A percentile compares a stretch with the other conserved stretches of the same genome.
Evolutionary conservation across 1,140 invertebrate species (phyloP).

Genomic region (Lasioglossum baleicum): DNA sequence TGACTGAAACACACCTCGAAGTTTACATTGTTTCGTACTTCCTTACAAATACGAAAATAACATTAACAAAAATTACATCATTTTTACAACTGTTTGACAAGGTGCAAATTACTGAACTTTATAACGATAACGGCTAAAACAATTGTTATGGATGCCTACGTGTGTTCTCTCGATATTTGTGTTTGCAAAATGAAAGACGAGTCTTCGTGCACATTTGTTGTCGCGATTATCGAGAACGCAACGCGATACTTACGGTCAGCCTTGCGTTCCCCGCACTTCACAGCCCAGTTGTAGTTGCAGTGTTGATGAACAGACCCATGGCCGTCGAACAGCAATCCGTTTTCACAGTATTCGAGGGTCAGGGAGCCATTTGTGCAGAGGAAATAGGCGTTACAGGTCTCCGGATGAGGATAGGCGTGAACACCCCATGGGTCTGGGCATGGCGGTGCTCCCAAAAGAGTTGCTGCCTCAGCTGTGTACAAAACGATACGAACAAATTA

Average conservation of each 20-base stretch:
- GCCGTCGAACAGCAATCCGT: constrained; percentile 94
- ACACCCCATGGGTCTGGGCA: constrained; percentile 87
- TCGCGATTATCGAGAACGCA: constrained; percentile 22
- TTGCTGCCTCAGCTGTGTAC: constrained; percentile 36
- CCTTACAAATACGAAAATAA: too few species aligned
- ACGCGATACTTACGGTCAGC: constrained; percentile 85
- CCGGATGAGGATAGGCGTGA: constrained; percentile 91
- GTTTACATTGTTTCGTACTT: too few species aligned
- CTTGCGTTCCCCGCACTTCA: constrained; percentile 91
- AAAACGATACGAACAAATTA: too few species aligned
- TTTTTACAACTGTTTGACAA: too few species aligned
- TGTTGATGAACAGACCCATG: constrained; percentile 93
- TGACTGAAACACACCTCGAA: too few species aligned
- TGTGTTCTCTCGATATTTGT: too few species aligned
- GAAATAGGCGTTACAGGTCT: constrained; percentile 92
- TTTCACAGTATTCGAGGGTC: constrained; percentile 93
- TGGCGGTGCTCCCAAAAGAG: constrained; percentile 72
- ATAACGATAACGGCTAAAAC: too few species aligned
- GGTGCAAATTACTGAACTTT: too few species aligned
- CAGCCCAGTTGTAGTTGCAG: constrained; percentile 96
- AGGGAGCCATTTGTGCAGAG: constrained; percentile 94
- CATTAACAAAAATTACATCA: too few species aligned
- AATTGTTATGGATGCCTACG: too few species aligned
- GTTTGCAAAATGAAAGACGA: background rate
- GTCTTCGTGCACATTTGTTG: constrained; percentile 2